Conservation (phyloP, 2,797 vertebrate species). For the Tamandua tetradactyla region DNA sequence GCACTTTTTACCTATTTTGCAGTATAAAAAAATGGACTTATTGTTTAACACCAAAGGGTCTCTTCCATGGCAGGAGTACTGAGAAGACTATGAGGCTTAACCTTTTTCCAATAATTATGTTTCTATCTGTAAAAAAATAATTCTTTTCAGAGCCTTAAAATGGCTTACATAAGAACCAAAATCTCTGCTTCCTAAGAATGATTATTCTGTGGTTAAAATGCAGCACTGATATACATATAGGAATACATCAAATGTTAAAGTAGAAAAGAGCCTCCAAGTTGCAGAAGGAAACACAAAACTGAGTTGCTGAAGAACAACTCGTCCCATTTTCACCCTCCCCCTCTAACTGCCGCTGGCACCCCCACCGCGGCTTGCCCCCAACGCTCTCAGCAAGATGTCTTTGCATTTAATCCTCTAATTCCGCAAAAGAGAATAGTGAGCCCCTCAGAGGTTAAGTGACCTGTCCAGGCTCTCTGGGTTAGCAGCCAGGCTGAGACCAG, state of each 20-base stretch:
- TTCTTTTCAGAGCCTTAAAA: slow-evolving; percentile 32
- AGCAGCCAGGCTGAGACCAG: background rate
- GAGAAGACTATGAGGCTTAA: slow-evolving; percentile 42
- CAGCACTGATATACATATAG: background rate
- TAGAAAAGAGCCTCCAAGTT: background rate
- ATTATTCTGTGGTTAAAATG: background rate
- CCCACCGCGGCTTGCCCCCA: background rate
- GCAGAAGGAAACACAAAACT: background rate
- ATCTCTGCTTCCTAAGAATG: background rate
- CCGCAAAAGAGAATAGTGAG: background rate
- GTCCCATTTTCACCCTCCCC: background rate
- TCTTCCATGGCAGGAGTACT: slow-evolving; percentile 47
- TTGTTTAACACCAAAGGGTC: background rate
- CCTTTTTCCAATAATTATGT: background rate
- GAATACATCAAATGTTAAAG: background rate
- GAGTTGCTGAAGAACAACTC: background rate
- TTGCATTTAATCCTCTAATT: background rate
- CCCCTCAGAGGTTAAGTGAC: background rate
- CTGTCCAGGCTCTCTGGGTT: background rate
- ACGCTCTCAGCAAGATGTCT: background rate
- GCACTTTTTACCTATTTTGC: slow-evolving; percentile 28
- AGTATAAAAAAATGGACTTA: slow-evolving; percentile 23
- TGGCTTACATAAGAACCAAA: background rate
- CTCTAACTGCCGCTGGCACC: background rate
- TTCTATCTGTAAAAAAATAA: background rate